Conservation (phyloP, 2,797 vertebrate genomes). For the Champsocephalus esox region DNA sequence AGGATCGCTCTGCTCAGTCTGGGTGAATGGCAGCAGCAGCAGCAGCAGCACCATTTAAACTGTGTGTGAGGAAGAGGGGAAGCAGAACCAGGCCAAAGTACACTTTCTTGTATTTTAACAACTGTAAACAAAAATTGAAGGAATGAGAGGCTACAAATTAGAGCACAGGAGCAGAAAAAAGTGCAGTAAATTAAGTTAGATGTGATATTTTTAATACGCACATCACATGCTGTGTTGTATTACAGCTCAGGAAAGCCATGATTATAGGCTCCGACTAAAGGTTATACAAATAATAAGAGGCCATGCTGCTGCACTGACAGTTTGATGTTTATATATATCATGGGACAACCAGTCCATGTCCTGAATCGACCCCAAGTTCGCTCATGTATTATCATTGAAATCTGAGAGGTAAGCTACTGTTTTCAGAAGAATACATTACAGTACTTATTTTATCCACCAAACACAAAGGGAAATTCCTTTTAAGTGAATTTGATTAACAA, state of each 20-base stretch:
- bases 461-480: too few species aligned
- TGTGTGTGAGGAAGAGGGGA: conserved; percentile 3
- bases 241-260: conserved; percentile 1
- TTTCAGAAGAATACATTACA: not conserved
- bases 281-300: not conserved
- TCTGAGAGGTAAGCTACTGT: not conserved
- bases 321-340: conserved; percentile 16
- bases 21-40: conserved; percentile 53
- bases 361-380: not conserved
- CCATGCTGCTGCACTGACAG: conserved; percentile 9
- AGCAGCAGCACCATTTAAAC: conserved; percentile 74
- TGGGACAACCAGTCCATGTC: conserved; percentile 1
- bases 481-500: too few species aligned
- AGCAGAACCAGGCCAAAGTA: conserved; percentile 60
- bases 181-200: not conserved
- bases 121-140: conserved; percentile 50
- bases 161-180: conserved; percentile 16
- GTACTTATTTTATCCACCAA: too few species aligned
- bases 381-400: not conserved
- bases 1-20: conserved; percentile 50
- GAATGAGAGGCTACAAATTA: conserved; percentile 31
- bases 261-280: conserved; percentile 12
- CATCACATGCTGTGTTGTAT: conserved; percentile 3
- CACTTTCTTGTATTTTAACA: conserved; percentile 30
- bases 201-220: not conserved